These are phyloP conservation scores for Nematopogon swammerdamellus DNA, from an alignment of 2,888 invertebrate genomes.

Conservation along the genomic window DNA sequence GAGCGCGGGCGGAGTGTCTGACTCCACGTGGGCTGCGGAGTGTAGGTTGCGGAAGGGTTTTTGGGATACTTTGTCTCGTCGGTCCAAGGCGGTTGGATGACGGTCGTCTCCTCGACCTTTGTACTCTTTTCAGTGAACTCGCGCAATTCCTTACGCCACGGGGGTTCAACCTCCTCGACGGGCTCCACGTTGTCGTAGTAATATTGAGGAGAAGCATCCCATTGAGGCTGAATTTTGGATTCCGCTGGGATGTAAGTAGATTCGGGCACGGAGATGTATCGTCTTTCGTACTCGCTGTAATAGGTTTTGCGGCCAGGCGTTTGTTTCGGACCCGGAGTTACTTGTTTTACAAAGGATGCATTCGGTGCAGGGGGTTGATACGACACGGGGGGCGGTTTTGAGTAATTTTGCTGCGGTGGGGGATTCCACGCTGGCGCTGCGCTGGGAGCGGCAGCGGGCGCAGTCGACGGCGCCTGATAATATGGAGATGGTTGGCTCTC, in stretches of 20 bases:
- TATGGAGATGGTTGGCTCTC: conserved; percentile 29
- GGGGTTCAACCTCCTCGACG: conserved; percentile 33
- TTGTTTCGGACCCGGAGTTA: conserved; percentile 25
- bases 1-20: conserved; percentile 44
- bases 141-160: conserved; percentile 48
- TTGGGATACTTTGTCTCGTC: conserved; percentile 30
- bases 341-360: conserved; percentile 41
- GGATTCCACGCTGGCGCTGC: conserved; percentile 25
- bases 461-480: conserved; percentile 21
- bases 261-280: conserved; percentile 46
- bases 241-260: conserved; percentile 42
- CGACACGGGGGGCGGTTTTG: conserved; percentile 33
- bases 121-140: conserved; percentile 43
- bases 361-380: conserved; percentile 49
- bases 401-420: conserved; percentile 25
- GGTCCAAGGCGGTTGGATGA: conserved; percentile 42
- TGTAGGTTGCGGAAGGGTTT: conserved; percentile 24
- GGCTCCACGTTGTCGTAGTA: conserved; percentile 46
- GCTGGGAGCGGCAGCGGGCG: conserved; percentile 15
- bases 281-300: conserved; percentile 48
- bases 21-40: conserved; percentile 44
- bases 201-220: conserved; percentile 43
- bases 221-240: conserved; percentile 39
- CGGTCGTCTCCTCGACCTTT: conserved; percentile 2
- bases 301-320: conserved; percentile 43